Evolutionary conservation across 2,888 invertebrate species (phyloP).

Genomic region (Camponotus fellah): DNA sequence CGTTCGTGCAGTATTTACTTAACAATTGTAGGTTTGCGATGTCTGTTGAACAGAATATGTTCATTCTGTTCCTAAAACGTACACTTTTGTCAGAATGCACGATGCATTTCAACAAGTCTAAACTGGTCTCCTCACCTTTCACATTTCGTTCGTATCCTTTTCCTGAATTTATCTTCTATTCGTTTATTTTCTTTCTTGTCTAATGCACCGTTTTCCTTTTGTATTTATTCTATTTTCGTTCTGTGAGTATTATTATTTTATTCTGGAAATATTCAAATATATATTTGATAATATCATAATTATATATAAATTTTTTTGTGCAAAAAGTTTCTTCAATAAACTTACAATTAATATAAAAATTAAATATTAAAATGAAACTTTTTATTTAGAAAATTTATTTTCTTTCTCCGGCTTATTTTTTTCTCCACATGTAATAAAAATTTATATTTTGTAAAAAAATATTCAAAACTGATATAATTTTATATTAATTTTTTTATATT

Average conservation of each 20-base stretch:
- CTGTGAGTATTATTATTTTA: neutral
- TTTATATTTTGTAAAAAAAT: constrained; percentile 20
- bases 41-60: constrained; percentile 15
- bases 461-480: neutral
- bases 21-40: constrained; percentile 46
- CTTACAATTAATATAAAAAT: constrained; percentile 8
- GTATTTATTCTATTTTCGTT: neutral
- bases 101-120: constrained; percentile 54
- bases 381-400: neutral
- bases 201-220: constrained; percentile 15
- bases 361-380: constrained; percentile 20
- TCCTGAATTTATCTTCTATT: constrained; percentile 5
- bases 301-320: constrained; percentile 3
- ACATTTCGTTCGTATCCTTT: constrained; percentile 26
- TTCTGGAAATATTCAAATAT: constrained; percentile 33
- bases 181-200: constrained; percentile 20
- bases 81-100: constrained; percentile 42
- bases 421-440: constrained; percentile 1
- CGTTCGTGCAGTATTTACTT: constrained; percentile 49
- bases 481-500: neutral
- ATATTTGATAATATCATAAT: constrained; percentile 39
- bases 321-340: constrained; percentile 10
- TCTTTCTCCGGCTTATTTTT: neutral
- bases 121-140: constrained; percentile 21
- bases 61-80: constrained; percentile 38